These are phyloP conservation scores for Agrotis segetum DNA, from an alignment of 2,888 invertebrate species.

Conservation along the genomic window DNA sequence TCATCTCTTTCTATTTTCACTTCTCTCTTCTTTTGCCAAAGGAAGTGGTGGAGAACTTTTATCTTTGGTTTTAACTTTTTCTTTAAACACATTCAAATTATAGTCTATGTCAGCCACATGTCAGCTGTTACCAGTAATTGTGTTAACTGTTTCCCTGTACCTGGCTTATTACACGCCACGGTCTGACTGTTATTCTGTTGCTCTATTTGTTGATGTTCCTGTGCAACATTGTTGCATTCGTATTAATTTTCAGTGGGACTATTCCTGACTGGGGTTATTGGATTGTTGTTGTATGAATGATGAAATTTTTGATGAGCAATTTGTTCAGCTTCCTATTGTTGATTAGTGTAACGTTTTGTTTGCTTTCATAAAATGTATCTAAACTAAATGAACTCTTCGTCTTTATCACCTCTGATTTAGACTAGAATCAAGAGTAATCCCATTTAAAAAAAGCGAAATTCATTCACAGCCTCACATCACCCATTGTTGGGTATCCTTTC, in stretches of 20 bases:
- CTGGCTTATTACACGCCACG: conserved; percentile 43
- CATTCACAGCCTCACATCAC: neutral
- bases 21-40: no score
- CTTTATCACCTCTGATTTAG: no score
- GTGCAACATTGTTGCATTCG: conserved; percentile 57
- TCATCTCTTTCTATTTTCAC: no score
- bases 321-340: neutral
- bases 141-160: conserved; percentile 47
- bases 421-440: no score
- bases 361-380: neutral
- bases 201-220: conserved; percentile 32
- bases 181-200: conserved; percentile 22
- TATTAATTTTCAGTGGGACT: conserved; percentile 19
- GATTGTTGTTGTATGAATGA: neutral
- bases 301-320: neutral
- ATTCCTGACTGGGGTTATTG: conserved; percentile 20
- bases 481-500: no score
- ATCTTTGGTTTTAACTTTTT: no score
- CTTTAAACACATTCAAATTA: conserved; percentile 30
- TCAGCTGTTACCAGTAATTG: conserved; percentile 57
- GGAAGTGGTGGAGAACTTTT: neutral
- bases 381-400: neutral
- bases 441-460: no score
- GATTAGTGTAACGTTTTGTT: neutral
- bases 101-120: conserved; percentile 21